A percentile compares a stretch with the other conserved stretches of the same genome.
phyloP scores from a whole-genome alignment of 2,888 invertebrate species.

The Mythimna ferrago region DNA sequence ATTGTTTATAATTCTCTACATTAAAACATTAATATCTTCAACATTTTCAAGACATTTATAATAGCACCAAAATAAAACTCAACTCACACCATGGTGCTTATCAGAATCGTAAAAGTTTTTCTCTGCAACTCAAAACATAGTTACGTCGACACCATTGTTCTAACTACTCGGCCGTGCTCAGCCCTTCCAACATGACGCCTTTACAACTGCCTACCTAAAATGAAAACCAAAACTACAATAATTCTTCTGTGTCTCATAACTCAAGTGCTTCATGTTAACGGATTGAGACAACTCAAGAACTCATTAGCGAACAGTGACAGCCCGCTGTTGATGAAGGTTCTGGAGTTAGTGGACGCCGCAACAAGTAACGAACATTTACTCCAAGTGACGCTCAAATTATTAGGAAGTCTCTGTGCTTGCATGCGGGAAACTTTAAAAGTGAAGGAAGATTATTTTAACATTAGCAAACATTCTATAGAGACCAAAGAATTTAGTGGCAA shows the following conservation, averaged over 20 bases:
- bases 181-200: conserved; percentile 73
- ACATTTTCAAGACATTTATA: conserved; percentile 9
- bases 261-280: conserved; percentile 58
- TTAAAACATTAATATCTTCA: background rate
- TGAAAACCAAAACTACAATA: conserved; percentile 70
- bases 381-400: conserved; percentile 78
- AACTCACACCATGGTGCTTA: conserved; percentile 51
- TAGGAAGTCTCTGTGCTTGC: conserved; percentile 82
- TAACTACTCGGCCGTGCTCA: conserved; percentile 37
- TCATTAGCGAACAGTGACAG: conserved; percentile 68
- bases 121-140: conserved; percentile 76
- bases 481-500: conserved; percentile 51
- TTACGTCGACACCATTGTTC: conserved; percentile 77
- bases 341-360: conserved; percentile 79
- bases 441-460: conserved; percentile 69
- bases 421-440: conserved; percentile 76
- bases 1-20: background rate
- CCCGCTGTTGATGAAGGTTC: conserved; percentile 75
- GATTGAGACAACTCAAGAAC: conserved; percentile 62
- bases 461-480: conserved; percentile 62
- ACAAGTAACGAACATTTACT: conserved; percentile 78
- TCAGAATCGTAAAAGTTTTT: conserved; percentile 50
- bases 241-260: conserved; percentile 58
- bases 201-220: conserved; percentile 74
- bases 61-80: conserved; percentile 34